Evolutionary conservation across 2,113 vertebrate species (phyloP), one percentile per base, ranked within the genome.

Genomic region (Planiliza haematocheilus): DNA sequence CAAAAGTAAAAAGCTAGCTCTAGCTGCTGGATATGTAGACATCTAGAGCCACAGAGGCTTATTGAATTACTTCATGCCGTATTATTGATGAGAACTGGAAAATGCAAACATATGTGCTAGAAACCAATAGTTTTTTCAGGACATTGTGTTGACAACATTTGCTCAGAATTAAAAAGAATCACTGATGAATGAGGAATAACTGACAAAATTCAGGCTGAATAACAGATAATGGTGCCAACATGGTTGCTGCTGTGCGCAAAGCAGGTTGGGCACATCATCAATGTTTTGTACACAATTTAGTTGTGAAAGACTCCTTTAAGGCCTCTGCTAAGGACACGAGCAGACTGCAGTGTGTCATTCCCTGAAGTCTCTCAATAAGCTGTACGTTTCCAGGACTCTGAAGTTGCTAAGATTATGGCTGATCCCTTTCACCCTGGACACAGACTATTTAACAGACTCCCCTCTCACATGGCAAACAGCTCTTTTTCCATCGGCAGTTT

Each of bases 251-350:
- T 62, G 42, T 57, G 42, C 14, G 6, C 48, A 83, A 71, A 66
- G 65, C 63, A 60, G 68, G 55, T 39, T 79, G 76, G 76, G 46
- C 57, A 62, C 77, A 84, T 50, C 70, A 81, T 4, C 42, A 52
- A 38, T 83, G 51, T 81, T 88, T 83, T 71, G 64, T 70, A 50
- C 65, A 86, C 63, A 86, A 76, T 50, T 69, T 79, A 14, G 68
- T 66, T 1, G 70, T 84, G 9, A 86, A 86, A 84, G 66, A 88
- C 52, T 58, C 57, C 17, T 56, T 52, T 5, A 84, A 84, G 8
- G 63, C n/a, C 70, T 72, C 12, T 46, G 34, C 56, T n/a, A n/a
- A n/a, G n/a, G n/a, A n/a, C n/a, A n/a, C n/a, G n/a, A n/a, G n/a
- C n/a, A n/a, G n/a, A n/a, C n/a, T n/a, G n/a, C n/a, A n/a, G n/a